A percentile compares a stretch with the other conserved stretches of the same genome.
Evolutionary conservation across 2,888 invertebrate genomes (phyloP).

Genomic region (Lordiphosa fenestrarum): DNA sequence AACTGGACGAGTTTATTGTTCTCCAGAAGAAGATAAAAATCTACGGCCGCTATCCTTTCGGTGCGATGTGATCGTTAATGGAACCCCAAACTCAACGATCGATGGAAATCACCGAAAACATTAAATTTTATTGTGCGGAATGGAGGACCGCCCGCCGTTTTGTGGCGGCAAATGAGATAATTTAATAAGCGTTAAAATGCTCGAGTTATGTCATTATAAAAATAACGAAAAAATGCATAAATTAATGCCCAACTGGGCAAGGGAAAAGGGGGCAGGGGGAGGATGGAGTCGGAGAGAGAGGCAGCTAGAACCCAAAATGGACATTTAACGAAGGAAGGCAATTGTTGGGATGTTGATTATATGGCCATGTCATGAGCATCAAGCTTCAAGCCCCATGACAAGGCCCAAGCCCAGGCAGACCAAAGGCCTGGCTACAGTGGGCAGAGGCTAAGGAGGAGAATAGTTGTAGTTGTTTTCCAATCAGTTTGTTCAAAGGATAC

Average conservation of each 20-base stretch:
- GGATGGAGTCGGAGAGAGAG: not conserved
- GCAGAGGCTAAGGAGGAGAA: too few species aligned
- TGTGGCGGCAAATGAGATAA: conserved; percentile 78
- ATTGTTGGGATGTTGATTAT: conserved; percentile 44
- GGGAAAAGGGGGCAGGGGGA: not conserved
- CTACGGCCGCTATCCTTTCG: conserved; percentile 37
- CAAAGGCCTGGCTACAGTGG: not conserved
- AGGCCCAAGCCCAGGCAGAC: conserved; percentile 4
- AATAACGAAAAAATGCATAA: conserved; percentile 57
- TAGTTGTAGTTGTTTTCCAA: too few species aligned
- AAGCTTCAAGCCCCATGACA: conserved; percentile 22
- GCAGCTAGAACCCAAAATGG: conserved; percentile 65
- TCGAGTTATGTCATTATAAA: conserved; percentile 80
- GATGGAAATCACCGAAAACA: conserved; percentile 43
- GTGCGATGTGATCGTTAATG: conserved; percentile 24
- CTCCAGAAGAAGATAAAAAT: conserved; percentile 53
- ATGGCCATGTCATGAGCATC: conserved; percentile 45
- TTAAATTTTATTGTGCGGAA: conserved; percentile 56
- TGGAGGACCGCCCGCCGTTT: conserved; percentile 64
- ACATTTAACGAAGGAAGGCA: conserved; percentile 63
- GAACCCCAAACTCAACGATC: conserved; percentile 14
- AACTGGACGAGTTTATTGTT: conserved; percentile 63
- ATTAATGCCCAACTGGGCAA: conserved; percentile 48
- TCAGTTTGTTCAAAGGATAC: too few species aligned
- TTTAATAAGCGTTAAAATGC: conserved; percentile 80